Evolutionary conservation across 2,888 invertebrate genomes (phyloP).

Genomic region (Tetrapedia diversipes): DNA sequence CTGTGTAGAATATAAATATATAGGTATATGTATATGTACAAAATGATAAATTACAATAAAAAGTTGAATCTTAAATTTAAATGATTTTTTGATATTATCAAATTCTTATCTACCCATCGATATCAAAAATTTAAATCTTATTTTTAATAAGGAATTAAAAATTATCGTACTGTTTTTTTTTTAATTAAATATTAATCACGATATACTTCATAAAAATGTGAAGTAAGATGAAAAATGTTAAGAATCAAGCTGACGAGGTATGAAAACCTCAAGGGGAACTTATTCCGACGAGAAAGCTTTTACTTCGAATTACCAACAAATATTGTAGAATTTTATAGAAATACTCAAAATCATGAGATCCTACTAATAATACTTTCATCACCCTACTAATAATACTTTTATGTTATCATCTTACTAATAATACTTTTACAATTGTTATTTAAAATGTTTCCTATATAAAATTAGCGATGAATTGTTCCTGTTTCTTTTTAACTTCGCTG

Average conservation of each 20-base stretch:
- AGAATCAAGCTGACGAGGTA: too few relatives aligned
- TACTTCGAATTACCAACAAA: background rate
- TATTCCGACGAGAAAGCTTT: too few relatives aligned
- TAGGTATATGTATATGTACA: conserved; percentile 4
- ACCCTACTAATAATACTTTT: background rate
- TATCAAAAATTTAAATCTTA: background rate
- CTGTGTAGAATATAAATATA: conserved; percentile 6
- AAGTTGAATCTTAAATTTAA: conserved; percentile 10
- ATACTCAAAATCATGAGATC: too few relatives aligned
- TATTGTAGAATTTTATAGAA: background rate
- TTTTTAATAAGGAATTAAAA: too few relatives aligned
- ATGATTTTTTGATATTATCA: background rate
- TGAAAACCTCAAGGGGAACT: too few relatives aligned
- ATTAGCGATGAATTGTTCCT: background rate
- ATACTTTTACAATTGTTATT: background rate
- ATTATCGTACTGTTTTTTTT: too few relatives aligned
- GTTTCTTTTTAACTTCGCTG: too few relatives aligned
- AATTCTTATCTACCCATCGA: background rate
- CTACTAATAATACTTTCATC: too few relatives aligned
- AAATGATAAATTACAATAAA: conserved; percentile 34
- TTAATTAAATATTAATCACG: too few relatives aligned
- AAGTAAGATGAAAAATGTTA: background rate
- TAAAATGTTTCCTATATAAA: background rate
- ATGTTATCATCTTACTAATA: background rate
- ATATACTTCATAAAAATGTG: too few relatives aligned